Evolutionary conservation across 1,140 invertebrate species (phyloP).

Genomic region (Drosophila kikkawai): DNA sequence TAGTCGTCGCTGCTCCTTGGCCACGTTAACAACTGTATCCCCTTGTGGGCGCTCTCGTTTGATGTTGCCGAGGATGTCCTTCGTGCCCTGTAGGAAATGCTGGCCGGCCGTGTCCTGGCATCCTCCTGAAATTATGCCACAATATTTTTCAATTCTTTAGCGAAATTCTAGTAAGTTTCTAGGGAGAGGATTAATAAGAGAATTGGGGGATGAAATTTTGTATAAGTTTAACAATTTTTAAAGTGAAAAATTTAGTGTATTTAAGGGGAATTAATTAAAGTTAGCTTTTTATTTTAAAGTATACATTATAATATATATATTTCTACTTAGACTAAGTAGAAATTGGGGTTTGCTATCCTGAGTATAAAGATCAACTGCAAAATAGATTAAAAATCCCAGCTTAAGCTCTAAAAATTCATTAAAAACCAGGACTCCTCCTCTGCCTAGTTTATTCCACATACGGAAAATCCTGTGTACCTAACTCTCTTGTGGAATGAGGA

Average conservation of each 20-base stretch:
- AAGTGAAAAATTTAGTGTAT: no score
- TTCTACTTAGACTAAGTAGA: no score
- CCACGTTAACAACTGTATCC: conserved; percentile 76
- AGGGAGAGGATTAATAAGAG: neutral
- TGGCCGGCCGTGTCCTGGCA: conserved; percentile 24
- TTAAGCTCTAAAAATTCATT: conserved; percentile 15
- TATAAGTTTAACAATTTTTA: neutral
- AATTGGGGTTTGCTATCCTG: neutral
- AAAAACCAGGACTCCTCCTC: conserved; percentile 1
- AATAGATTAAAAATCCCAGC: neutral
- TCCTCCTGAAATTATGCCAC: conserved; percentile 66
- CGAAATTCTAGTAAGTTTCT: neutral
- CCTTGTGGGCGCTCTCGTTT: conserved; percentile 58
- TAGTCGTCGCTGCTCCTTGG: conserved; percentile 50
- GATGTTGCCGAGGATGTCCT: conserved; percentile 49
- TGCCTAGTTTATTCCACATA: conserved; percentile 6
- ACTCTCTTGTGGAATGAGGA: conserved; percentile 31
- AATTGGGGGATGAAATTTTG: neutral
- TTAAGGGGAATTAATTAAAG: no score
- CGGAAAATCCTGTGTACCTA: conserved; percentile 13
- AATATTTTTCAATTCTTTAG: conserved; percentile 8
- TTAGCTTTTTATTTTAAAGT: no score
- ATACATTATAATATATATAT: no score
- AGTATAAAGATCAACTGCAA: neutral
- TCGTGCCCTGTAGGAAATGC: conserved; percentile 67